A percentile compares a stretch with the other conserved stretches of the same genome.
Conservation (phyloP, 2,797 vertebrate species). For the Phoebastria nigripes region DNA sequence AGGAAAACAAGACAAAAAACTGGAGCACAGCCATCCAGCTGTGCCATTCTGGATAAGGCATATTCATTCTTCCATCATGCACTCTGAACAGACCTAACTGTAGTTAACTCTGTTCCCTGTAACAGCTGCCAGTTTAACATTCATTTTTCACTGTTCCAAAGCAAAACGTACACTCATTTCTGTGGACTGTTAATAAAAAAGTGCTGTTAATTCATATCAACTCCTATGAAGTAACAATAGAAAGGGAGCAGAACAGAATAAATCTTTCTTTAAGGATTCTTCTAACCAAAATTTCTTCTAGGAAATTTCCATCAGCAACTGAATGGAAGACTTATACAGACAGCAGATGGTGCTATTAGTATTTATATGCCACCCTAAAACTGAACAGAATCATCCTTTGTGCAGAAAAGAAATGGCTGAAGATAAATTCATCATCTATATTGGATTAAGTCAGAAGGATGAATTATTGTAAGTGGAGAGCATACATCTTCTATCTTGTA, state of each 20-base stretch:
- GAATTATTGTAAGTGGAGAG: background rate
- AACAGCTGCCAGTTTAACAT: background rate
- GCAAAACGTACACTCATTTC: background rate
- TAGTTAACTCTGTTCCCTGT: background rate
- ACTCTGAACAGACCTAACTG: background rate
- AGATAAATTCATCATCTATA: background rate
- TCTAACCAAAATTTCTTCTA: background rate
- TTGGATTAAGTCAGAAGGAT: background rate
- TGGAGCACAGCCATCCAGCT: background rate
- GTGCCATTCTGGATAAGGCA: background rate
- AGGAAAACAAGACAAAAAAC: background rate
- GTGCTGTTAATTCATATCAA: background rate
- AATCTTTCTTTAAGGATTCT: background rate
- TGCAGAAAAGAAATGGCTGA: background rate
- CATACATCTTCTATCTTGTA: background rate
- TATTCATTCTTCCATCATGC: rapidly evolving
- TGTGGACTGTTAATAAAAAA: background rate
- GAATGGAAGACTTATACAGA: background rate
- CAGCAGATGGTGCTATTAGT: constrained; percentile 38
- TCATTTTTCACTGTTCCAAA: background rate
- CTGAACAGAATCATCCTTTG: background rate
- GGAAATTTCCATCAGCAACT: background rate
- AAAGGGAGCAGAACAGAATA: background rate
- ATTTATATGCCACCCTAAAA: background rate
- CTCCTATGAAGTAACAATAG: background rate